A percentile compares a stretch with the other conserved stretches of the same genome.
phyloP scores from a whole-genome alignment of 92 coral and sea anemone genomes.

The Porites lobata region DNA sequence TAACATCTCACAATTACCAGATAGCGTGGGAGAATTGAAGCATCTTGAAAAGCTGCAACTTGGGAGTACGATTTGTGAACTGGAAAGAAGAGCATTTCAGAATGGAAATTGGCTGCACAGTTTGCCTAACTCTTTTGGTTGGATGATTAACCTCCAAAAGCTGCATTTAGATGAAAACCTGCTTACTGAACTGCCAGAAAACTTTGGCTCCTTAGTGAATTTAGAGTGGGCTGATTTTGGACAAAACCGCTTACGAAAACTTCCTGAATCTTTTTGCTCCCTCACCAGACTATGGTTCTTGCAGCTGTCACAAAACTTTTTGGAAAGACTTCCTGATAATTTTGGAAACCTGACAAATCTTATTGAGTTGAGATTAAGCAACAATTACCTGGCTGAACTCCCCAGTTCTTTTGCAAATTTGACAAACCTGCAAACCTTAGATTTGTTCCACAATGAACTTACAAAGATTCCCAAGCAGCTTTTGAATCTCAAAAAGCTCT shows the following conservation, averaged over 20 bases:
- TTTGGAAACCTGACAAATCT: constrained; percentile 88
- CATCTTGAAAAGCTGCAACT: constrained; percentile 83
- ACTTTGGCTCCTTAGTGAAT: constrained; percentile 78
- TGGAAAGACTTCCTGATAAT: constrained; percentile 77
- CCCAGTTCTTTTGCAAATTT: constrained; percentile 88
- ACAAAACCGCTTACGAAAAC: constrained; percentile 77
- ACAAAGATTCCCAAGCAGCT: constrained; percentile 86
- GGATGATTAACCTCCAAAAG: constrained; percentile 76
- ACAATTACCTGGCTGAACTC: constrained; percentile 74
- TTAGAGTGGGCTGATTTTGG: constrained; percentile 95
- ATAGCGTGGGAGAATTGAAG: constrained; percentile 84
- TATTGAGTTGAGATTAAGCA: constrained; percentile 84
- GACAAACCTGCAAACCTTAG: constrained; percentile 79
- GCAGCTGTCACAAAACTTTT: constrained; percentile 93
- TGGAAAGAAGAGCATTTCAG: constrained; percentile 95
- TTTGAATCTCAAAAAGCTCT: constrained; percentile 77
- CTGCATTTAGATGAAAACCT: constrained; percentile 96
- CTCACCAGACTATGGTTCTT: constrained; percentile 86
- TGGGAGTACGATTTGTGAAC: constrained; percentile 94
- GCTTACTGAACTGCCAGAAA: constrained; percentile 80
- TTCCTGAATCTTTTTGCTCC: constrained; percentile 90
- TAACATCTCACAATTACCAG: constrained; percentile 81
- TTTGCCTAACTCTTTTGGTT: constrained; percentile 87
- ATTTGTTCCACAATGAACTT: constrained; percentile 84
- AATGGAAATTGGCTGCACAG: constrained; percentile 94